A percentile compares a stretch with the other conserved stretches of the same genome.
Evolutionary conservation across 2,888 invertebrate genomes (phyloP).

Genomic region (Diadegma fenestrale): DNA sequence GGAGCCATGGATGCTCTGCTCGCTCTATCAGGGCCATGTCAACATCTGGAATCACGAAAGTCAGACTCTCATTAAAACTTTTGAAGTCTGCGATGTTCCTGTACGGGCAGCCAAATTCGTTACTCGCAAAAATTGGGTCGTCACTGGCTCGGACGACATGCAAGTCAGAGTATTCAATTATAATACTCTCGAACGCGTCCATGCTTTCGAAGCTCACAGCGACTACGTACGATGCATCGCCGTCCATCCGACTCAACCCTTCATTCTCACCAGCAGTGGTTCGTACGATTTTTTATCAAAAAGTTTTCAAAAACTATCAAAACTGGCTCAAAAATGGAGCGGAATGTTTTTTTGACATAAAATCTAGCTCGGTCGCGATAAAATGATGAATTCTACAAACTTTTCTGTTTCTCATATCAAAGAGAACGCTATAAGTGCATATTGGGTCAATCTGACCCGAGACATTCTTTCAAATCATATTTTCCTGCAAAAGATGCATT

Average conservation of each 20-base stretch:
- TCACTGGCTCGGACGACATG: slow-evolving; percentile 99
- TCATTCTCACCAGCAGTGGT: slow-evolving; percentile 98
- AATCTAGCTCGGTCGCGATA: background rate
- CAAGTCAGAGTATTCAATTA: slow-evolving; percentile 98
- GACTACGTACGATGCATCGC: slow-evolving; percentile 99
- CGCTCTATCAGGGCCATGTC: slow-evolving; percentile 99
- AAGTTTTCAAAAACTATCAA: background rate
- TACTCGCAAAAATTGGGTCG: slow-evolving; percentile 98
- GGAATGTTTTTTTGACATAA: background rate
- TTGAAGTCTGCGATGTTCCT: slow-evolving; percentile 98
- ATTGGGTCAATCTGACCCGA: too few relatives aligned
- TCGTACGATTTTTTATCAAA: slow-evolving; percentile 81
- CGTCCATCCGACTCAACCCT: slow-evolving; percentile 98
- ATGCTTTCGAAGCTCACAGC: slow-evolving; percentile 98
- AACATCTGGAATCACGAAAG: slow-evolving; percentile 99
- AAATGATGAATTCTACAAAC: too few relatives aligned
- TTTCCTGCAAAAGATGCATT: too few relatives aligned
- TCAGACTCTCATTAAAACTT: slow-evolving; percentile 94
- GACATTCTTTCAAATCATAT: too few relatives aligned
- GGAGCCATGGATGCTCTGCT: slow-evolving; percentile 99
- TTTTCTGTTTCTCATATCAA: too few relatives aligned
- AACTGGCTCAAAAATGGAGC: background rate
- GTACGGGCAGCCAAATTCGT: slow-evolving; percentile 98
- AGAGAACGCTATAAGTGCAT: too few relatives aligned
- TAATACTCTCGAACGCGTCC: slow-evolving; percentile 98